phyloP scores from a whole-genome alignment of 2,888 invertebrate genomes.

The Phymatocera aterrima region DNA sequence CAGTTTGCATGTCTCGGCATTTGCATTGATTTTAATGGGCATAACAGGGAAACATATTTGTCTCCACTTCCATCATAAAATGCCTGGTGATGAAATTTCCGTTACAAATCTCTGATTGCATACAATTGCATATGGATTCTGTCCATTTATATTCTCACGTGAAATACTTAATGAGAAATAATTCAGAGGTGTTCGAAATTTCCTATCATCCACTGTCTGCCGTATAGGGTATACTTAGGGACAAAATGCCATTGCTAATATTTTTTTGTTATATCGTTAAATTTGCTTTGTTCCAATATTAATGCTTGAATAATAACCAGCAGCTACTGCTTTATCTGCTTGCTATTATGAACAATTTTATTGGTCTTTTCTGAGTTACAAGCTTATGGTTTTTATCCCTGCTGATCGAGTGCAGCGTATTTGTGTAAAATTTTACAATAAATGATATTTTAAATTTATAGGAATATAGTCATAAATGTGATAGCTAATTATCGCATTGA shows the following conservation, averaged over 20 bases:
- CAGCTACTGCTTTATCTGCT: not conserved
- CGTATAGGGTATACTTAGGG: no score
- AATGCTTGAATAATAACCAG: not conserved
- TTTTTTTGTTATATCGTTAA: not conserved
- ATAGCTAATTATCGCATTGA: not conserved
- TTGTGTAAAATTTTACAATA: not conserved
- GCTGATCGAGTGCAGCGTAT: constrained; percentile 8
- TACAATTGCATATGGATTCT: not conserved
- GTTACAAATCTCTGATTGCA: not conserved
- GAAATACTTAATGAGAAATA: not conserved
- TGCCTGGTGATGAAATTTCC: not conserved
- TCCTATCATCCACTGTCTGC: no score
- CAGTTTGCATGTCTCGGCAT: not conserved
- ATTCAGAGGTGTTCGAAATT: no score
- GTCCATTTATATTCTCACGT: not conserved
- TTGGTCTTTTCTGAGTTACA: not conserved
- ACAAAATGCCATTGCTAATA: not conserved
- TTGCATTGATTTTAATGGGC: not conserved
- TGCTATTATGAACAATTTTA: not conserved
- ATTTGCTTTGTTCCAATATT: constrained; percentile 13
- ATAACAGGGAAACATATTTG: not conserved
- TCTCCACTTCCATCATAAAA: not conserved
- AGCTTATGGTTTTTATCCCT: not conserved
- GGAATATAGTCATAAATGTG: not conserved
- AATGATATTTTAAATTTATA: not conserved